These are phyloP conservation scores for Ephestia elutella DNA, from an alignment of 1,140 invertebrate genomes.

Conservation along the genomic window DNA sequence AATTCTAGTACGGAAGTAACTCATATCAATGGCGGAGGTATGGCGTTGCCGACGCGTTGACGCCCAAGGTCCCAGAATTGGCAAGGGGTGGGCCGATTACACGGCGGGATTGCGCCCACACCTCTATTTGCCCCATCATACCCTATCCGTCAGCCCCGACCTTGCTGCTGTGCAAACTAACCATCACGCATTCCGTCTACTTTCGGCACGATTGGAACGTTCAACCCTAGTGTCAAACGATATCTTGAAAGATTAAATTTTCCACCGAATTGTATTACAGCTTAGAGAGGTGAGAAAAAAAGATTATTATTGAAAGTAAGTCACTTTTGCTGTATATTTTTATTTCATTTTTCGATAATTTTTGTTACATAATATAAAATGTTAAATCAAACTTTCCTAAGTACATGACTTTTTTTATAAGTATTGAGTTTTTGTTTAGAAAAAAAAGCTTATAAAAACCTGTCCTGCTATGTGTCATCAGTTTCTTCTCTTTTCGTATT, in stretches of 20 bases:
- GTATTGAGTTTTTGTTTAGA: too few species aligned
- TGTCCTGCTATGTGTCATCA: too few species aligned
- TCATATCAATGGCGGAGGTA: not conserved
- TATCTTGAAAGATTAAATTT: not conserved
- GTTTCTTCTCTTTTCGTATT: too few species aligned
- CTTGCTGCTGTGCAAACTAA: slow-evolving; percentile 12
- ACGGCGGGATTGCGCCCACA: slow-evolving; percentile 15
- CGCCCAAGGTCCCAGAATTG: slow-evolving; percentile 1
- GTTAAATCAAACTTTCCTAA: too few species aligned
- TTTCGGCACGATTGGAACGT: not conserved
- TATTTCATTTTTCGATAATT: too few species aligned
- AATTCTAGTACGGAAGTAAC: not conserved
- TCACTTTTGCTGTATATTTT: too few species aligned
- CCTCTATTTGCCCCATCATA: slow-evolving; percentile 23
- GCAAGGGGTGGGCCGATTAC: slow-evolving; percentile 5
- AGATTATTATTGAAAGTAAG: too few species aligned
- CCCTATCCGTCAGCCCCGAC: slow-evolving; percentile 14
- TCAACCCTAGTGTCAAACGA: slow-evolving; percentile 6
- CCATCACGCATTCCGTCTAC: not conserved
- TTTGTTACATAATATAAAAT: too few species aligned
- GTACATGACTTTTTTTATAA: too few species aligned
- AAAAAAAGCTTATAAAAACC: too few species aligned
- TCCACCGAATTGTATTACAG: too few species aligned
- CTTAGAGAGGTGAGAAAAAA: too few species aligned
- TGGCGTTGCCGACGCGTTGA: not conserved